These are phyloP conservation scores for Azemiops feae DNA, from an alignment of 2,113 vertebrate species.

Conservation along the genomic window DNA sequence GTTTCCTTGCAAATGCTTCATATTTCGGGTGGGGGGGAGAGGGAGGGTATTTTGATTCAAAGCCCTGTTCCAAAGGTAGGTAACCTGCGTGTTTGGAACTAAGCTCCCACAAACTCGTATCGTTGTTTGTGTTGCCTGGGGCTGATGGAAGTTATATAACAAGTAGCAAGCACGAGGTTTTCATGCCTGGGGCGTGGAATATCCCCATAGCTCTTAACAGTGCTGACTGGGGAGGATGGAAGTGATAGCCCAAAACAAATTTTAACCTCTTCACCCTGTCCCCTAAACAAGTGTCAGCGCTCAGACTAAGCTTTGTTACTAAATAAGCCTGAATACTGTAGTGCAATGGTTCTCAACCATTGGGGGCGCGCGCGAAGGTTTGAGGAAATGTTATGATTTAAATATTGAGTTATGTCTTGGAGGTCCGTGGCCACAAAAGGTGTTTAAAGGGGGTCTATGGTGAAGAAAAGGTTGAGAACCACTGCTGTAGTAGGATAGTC, in stretches of 20 bases:
- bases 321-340: neutral
- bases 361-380: too few species aligned
- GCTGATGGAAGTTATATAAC: neutral
- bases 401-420: too few species aligned
- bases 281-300: neutral
- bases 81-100: neutral
- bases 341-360: too few species aligned
- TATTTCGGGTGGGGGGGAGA: too few species aligned
- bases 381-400: too few species aligned
- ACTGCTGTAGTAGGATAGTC: too few species aligned
- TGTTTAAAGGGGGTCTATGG: too few species aligned
- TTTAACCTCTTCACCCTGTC: neutral
- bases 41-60: too few species aligned
- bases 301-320: neutral
- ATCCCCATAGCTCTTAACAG: neutral
- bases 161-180: neutral
- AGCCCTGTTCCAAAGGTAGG: neutral
- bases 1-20: neutral
- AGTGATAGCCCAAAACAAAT: neutral
- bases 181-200: neutral
- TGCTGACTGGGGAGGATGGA: neutral
- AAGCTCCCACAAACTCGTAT: neutral
- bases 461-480: too few species aligned
- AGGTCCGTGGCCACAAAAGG: too few species aligned
- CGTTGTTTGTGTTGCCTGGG: neutral